Conservation (phyloP, 2,888 invertebrate genomes). For the Drosophila limbata region DNA sequence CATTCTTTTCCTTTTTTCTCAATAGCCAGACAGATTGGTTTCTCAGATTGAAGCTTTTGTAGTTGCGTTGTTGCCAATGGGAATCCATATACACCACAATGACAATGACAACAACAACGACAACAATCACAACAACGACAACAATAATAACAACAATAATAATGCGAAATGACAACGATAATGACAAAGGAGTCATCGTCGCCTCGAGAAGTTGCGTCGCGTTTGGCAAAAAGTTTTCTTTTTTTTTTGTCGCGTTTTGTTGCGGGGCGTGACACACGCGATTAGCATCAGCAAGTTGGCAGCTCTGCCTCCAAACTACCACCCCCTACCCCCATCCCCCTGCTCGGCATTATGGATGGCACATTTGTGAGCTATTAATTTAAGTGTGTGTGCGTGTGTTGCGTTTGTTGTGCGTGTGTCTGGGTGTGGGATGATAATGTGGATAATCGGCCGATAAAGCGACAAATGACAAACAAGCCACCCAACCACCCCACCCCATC, state of each 20-base stretch:
- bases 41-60: conserved; percentile 55
- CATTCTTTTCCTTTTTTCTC: conserved; percentile 21
- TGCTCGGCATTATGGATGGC: conserved; percentile 61
- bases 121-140: conserved; percentile 23
- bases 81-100: conserved; percentile 35
- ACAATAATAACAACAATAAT: conserved; percentile 49
- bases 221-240: conserved; percentile 26
- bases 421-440: conserved; percentile 27
- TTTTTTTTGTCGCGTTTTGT: conserved; percentile 20
- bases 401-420: conserved; percentile 16
- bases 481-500: neutral
- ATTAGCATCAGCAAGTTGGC: conserved; percentile 63
- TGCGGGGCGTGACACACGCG: conserved; percentile 55
- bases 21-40: conserved; percentile 59
- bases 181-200: conserved; percentile 54
- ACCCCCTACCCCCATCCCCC: neutral
- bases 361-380: conserved; percentile 75
- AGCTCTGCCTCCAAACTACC: conserved; percentile 12
- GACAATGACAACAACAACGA: conserved; percentile 27
- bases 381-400: conserved; percentile 51
- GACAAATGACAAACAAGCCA: conserved; percentile 58
- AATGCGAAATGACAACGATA: conserved; percentile 62
- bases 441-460: conserved; percentile 74
- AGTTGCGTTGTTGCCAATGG: conserved; percentile 43
- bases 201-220: conserved; percentile 28